phyloP scores from a whole-genome alignment of 2,113 vertebrate genomes.

The Cardinalis cardinalis region DNA sequence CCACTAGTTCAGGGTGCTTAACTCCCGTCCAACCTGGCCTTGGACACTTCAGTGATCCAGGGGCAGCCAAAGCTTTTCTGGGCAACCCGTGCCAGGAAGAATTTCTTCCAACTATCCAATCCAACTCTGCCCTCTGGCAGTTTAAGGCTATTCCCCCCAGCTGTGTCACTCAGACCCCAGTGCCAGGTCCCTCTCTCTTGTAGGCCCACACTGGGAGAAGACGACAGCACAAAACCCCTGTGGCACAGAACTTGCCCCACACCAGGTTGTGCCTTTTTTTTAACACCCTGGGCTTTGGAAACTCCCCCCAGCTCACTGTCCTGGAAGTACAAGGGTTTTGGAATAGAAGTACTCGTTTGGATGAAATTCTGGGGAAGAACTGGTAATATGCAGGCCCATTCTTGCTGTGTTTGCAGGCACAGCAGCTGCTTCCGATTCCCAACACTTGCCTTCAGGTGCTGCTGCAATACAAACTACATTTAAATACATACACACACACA shows the following conservation, averaged over 20 bases:
- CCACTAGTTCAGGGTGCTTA: neutral
- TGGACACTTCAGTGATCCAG: neutral
- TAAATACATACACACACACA: neutral
- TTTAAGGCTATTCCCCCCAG: neutral
- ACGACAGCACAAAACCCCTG: neutral
- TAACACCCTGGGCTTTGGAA: neutral
- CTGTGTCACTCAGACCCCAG: neutral
- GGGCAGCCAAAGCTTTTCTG: neutral
- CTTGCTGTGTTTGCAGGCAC: neutral
- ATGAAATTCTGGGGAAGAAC: neutral
- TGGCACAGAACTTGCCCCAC: neutral
- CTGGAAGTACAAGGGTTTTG: neutral
- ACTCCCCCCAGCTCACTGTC: neutral
- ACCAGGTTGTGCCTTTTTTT: neutral
- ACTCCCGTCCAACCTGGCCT: accelerated
- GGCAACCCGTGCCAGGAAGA: neutral
- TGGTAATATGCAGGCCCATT: neutral
- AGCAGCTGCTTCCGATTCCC: neutral
- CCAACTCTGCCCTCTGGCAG: neutral
- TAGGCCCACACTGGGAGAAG: neutral
- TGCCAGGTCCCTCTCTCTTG: neutral
- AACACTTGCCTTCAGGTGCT: neutral
- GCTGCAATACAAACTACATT: neutral
- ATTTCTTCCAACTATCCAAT: neutral
- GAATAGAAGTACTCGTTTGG: neutral